Evolutionary conservation across 2,113 vertebrate species (phyloP).

Genomic region (Rhipidura dahli): DNA sequence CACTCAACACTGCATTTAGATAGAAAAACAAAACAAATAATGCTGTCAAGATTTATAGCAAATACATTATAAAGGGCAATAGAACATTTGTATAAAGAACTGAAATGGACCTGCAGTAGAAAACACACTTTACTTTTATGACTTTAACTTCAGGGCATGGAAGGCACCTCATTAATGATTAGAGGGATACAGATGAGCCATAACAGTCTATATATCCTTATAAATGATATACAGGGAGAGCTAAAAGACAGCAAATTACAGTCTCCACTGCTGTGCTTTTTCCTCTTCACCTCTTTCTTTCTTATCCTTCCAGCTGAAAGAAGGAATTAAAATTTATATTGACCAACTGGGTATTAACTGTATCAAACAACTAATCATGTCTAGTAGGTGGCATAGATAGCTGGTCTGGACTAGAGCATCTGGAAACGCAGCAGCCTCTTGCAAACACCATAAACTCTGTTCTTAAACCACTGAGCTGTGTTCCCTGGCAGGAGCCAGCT

Average conservation of each 20-base stretch:
- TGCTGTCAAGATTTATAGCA: conserved; percentile 25
- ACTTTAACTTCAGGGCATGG: conserved; percentile 66
- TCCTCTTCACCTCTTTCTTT: conserved; percentile 1
- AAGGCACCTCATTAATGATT: conserved; percentile 73
- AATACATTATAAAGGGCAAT: conserved; percentile 60
- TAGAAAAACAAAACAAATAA: conserved; percentile 53
- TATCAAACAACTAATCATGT: not conserved
- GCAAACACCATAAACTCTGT: not conserved
- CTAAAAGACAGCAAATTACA: conserved; percentile 58
- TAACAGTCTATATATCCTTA: conserved; percentile 62
- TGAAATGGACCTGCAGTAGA: conserved; percentile 35
- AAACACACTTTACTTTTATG: conserved; percentile 64
- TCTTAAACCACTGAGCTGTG: not conserved
- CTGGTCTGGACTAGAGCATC: not conserved
- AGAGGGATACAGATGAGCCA: conserved; percentile 65
- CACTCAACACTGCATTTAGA: conserved; percentile 4
- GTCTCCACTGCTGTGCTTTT: not conserved
- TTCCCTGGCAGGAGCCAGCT: not conserved
- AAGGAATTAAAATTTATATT: conserved; percentile 46
- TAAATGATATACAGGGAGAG: conserved; percentile 62
- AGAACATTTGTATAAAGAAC: conserved; percentile 52
- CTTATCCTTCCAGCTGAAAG: conserved; percentile 31
- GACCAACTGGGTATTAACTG: conserved; percentile 47
- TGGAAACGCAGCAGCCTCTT: not conserved
- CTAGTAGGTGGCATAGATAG: not conserved